phyloP scores from a whole-genome alignment of 2,797 vertebrate species.

The Mycteria americana region DNA sequence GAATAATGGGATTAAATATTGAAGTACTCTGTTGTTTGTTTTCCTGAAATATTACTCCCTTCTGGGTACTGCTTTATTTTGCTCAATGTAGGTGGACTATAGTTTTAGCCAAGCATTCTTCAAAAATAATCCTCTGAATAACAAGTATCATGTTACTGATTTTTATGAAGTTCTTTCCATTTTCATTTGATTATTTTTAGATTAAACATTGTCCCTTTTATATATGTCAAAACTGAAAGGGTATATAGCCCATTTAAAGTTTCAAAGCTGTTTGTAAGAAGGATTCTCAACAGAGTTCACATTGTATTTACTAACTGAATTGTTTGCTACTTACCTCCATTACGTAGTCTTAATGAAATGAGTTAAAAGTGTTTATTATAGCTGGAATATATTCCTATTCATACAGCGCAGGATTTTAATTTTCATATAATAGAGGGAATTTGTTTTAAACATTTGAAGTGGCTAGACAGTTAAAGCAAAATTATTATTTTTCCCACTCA shows the following conservation, averaged over 20 bases:
- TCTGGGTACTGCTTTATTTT: slow-evolving; percentile 2
- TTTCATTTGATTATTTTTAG: slow-evolving; percentile 14
- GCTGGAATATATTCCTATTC: not conserved
- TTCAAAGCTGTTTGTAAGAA: not conserved
- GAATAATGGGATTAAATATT: not conserved
- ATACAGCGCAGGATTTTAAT: not conserved
- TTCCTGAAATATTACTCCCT: not conserved
- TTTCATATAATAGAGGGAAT: not conserved
- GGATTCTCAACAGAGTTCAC: not conserved
- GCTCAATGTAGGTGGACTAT: not conserved
- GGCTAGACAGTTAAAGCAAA: not conserved
- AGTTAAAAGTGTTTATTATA: not conserved
- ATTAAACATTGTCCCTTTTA: not conserved
- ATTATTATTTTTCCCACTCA: not conserved
- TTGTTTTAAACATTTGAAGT: slow-evolving; percentile 5
- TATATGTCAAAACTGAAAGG: not conserved
- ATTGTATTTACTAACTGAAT: not conserved
- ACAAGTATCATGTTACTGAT: not conserved
- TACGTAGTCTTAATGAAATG: not conserved
- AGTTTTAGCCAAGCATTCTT: not conserved
- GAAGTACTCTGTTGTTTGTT: not conserved
- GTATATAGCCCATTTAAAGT: not conserved
- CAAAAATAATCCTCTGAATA: not conserved
- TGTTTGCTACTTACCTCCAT: not conserved
- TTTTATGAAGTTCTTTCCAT: not conserved